Conservation (phyloP, 2,113 vertebrate genomes). For the Vicugna pacos region DNA sequence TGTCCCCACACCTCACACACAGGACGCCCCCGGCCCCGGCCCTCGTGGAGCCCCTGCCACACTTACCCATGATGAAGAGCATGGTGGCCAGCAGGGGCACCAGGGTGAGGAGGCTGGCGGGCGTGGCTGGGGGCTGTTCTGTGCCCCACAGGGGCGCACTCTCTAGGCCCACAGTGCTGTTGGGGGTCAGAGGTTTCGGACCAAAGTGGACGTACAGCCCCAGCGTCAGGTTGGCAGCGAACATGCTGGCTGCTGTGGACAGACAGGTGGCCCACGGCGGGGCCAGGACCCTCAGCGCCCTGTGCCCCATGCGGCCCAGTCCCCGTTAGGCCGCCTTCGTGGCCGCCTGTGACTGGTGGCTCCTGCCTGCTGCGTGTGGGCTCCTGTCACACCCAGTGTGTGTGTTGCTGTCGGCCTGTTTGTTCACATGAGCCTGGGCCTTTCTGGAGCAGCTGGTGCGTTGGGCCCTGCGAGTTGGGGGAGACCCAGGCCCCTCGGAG, state of each 20-base stretch:
- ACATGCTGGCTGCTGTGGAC: conserved; percentile 90
- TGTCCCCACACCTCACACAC: background rate
- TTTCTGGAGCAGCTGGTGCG: no score
- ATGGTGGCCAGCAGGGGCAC: conserved; percentile 94
- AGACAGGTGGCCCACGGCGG: background rate
- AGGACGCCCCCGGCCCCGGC: fast-evolving
- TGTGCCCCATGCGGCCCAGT: fast-evolving
- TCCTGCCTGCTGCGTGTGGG: fast-evolving
- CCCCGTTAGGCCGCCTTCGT: fast-evolving
- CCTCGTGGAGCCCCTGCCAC: fast-evolving
- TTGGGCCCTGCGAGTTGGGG: background rate
- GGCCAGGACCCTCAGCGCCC: background rate
- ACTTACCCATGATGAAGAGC: conserved; percentile 95
- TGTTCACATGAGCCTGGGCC: fast-evolving
- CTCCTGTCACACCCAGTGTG: fast-evolving
- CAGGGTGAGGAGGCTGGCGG: conserved; percentile 80
- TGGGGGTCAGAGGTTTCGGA: conserved; percentile 59
- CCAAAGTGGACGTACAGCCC: conserved; percentile 87
- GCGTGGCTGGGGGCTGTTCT: background rate
- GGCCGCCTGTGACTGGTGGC: fast-evolving
- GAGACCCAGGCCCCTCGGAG: fast-evolving
- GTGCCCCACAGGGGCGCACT: background rate
- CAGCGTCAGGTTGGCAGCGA: conserved; percentile 90
- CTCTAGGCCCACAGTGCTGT: background rate
- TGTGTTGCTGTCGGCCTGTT: fast-evolving